Conservation (phyloP, 2,888 invertebrate genomes). For the Horisme vitalbata region DNA sequence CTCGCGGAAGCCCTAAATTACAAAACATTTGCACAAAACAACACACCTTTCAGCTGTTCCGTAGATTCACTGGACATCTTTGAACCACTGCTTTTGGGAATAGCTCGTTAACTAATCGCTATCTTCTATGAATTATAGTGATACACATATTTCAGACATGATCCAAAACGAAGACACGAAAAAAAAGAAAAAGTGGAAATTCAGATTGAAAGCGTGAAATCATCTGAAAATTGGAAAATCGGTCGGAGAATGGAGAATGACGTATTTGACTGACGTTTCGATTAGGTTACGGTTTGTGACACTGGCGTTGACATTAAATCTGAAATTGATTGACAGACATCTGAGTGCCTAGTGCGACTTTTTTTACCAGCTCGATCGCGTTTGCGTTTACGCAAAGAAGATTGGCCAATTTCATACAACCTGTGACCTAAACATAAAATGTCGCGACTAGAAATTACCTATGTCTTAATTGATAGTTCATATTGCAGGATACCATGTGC, state of each 20-base stretch:
- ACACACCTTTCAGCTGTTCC: conserved; percentile 66
- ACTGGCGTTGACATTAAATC: background rate
- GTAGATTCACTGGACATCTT: conserved; percentile 63
- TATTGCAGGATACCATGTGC: no score
- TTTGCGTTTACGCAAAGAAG: no score
- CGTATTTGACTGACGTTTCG: background rate
- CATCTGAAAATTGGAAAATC: background rate
- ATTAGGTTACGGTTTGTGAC: no score
- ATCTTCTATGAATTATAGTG: conserved; percentile 26
- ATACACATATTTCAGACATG: conserved; percentile 31
- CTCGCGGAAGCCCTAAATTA: conserved; percentile 44
- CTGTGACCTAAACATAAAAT: no score
- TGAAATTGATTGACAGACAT: no score
- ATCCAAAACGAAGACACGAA: conserved; percentile 1
- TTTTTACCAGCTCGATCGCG: no score
- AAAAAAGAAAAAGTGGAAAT: conserved; percentile 10
- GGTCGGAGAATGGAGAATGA: background rate
- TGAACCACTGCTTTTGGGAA: conserved; percentile 16
- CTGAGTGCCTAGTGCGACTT: no score
- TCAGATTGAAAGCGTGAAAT: conserved; percentile 6
- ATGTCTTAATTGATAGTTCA: no score
- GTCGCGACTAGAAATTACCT: no score
- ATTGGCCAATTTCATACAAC: no score
- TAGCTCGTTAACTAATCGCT: conserved; percentile 3
- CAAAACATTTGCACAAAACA: conserved; percentile 45